These are phyloP conservation scores for Drosophila kanapiae DNA, from an alignment of 1,140 invertebrate species.

Conservation along the genomic window DNA sequence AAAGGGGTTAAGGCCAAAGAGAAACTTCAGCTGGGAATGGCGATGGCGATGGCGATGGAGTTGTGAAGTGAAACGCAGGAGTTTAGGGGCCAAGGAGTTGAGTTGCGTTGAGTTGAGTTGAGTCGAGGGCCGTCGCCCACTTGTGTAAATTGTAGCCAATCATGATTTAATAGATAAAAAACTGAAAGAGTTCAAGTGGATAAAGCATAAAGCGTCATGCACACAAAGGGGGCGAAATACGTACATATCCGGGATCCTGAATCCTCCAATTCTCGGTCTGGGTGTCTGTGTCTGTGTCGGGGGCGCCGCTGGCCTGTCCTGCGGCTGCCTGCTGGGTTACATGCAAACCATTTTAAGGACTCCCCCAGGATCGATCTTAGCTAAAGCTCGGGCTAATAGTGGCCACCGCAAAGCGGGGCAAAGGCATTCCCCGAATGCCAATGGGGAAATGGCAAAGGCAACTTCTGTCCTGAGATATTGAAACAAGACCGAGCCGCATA, in stretches of 20 bases:
- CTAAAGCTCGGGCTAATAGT: constrained; percentile 72
- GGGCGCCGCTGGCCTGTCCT: neutral
- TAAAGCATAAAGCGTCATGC: constrained; percentile 80
- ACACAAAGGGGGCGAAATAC: constrained; percentile 21
- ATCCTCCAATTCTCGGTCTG: too few species aligned
- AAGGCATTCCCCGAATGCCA: constrained; percentile 23
- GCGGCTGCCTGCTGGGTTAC: neutral
- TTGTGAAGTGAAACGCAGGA: neutral
- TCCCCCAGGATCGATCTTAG: constrained; percentile 77
- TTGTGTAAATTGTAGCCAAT: constrained; percentile 82
- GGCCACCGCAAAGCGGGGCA: constrained; percentile 33
- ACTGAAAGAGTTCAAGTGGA: constrained; percentile 81
- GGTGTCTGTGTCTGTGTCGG: too few species aligned
- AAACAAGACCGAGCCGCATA: constrained; percentile 38
- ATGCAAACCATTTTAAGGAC: constrained; percentile 69
- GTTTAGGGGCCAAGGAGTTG: neutral
- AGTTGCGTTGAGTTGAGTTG: neutral
- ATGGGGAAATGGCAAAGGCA: constrained; percentile 41
- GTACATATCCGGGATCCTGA: neutral
- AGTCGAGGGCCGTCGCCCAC: constrained; percentile 48
- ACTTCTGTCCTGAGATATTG: constrained; percentile 50
- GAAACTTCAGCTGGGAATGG: constrained; percentile 28
- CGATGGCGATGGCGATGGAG: constrained; percentile 7
- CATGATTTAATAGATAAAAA: constrained; percentile 83
- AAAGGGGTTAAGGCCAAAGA: constrained; percentile 6